Evolutionary conservation across 2,113 vertebrate genomes (phyloP).

Genomic region (Ibidorhyncha struthersii): DNA sequence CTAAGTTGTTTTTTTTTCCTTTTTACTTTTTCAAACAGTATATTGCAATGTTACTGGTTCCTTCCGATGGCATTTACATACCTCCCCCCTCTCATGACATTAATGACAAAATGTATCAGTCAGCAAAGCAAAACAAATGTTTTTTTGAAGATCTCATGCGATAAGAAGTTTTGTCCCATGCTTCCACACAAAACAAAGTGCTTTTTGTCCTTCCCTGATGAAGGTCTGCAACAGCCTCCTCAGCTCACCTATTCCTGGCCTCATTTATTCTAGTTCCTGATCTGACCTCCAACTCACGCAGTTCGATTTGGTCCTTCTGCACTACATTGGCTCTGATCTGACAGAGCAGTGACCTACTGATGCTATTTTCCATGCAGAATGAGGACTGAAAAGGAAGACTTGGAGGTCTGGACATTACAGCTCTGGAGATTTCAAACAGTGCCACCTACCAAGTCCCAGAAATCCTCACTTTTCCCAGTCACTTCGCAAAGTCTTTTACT

Average conservation of each 20-base stretch:
- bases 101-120: background rate
- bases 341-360: background rate
- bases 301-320: background rate
- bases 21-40: background rate
- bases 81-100: background rate
- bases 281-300: background rate
- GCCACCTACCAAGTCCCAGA: constrained; percentile 45
- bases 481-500: background rate
- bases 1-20: background rate
- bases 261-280: background rate
- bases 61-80: background rate
- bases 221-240: background rate
- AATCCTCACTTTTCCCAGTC: background rate
- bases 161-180: background rate
- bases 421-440: constrained; percentile 15
- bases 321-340: background rate
- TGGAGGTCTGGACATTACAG: background rate
- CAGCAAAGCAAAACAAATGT: background rate
- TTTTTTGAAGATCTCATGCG: background rate
- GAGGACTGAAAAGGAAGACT: background rate
- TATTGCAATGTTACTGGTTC: background rate
- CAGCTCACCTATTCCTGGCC: background rate
- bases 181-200: background rate
- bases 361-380: constrained; percentile 2
- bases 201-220: background rate